phyloP scores from a whole-genome alignment of 1,140 invertebrate genomes.

The Anastatus disparis region DNA sequence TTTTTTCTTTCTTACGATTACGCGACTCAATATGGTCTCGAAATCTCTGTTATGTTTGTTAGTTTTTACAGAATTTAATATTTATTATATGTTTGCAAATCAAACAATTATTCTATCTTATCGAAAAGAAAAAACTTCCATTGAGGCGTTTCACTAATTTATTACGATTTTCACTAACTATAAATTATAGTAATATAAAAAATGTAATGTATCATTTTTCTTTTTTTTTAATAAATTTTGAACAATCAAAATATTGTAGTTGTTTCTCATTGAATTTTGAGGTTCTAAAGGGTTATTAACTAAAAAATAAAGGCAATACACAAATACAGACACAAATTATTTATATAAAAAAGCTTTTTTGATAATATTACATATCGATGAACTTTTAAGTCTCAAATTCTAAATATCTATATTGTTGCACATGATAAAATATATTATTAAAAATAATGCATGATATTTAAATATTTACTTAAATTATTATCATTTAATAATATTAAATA shows the following conservation, averaged over 20 bases:
- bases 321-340: too few species aligned
- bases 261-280: neutral
- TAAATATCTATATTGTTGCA: neutral
- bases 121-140: conserved; percentile 10
- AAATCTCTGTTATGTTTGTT: conserved; percentile 47
- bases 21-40: conserved; percentile 38
- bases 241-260: conserved; percentile 6
- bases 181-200: conserved; percentile 8
- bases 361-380: too few species aligned
- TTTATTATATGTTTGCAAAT: conserved; percentile 47
- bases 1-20: conserved; percentile 39
- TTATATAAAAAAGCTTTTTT: neutral
- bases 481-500: neutral
- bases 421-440: conserved; percentile 11
- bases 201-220: neutral
- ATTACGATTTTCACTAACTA: conserved; percentile 49
- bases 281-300: neutral
- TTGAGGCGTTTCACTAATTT: conserved; percentile 45
- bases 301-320: too few species aligned
- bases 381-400: conserved; percentile 3
- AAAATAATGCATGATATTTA: conserved; percentile 6
- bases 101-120: conserved; percentile 44
- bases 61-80: conserved; percentile 55
- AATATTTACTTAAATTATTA: neutral
- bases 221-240: conserved; percentile 29